phyloP scores from a whole-genome alignment of 1,140 invertebrate species.

The Pinna nobilis region DNA sequence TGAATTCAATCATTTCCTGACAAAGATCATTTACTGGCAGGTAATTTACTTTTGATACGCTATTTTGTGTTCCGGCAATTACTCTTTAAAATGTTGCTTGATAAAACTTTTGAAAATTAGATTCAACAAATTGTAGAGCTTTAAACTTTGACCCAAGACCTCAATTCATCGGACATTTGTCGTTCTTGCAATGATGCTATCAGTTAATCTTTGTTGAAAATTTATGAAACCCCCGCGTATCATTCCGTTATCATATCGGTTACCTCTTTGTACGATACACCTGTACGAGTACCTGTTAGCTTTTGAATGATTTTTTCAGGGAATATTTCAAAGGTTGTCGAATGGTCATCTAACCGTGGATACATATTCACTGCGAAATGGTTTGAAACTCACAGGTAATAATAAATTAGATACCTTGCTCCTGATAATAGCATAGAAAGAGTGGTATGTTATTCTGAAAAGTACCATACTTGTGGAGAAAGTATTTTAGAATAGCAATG shows the following conservation, averaged over 20 bases:
- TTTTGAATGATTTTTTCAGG: conserved; percentile 21
- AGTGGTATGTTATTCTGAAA: too few species aligned
- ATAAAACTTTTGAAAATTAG: too few species aligned
- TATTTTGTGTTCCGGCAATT: neutral
- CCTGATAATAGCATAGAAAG: too few species aligned
- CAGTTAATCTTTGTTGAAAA: too few species aligned
- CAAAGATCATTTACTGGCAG: conserved; percentile 49
- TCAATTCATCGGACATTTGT: neutral
- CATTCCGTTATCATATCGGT: too few species aligned
- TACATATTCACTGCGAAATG: conserved; percentile 46
- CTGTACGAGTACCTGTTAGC: neutral
- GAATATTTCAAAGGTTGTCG: conserved; percentile 37
- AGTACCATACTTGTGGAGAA: too few species aligned
- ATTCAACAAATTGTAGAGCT: too few species aligned
- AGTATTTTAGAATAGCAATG: too few species aligned
- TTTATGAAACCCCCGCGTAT: too few species aligned
- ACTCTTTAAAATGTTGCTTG: neutral
- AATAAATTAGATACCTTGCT: neutral
- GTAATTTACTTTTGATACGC: conserved; percentile 13
- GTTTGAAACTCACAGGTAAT: conserved; percentile 45
- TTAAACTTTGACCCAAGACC: neutral
- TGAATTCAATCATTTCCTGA: conserved; percentile 42
- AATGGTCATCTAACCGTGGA: conserved; percentile 40
- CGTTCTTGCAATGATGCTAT: too few species aligned
- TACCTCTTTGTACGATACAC: too few species aligned